Evolutionary conservation across 1,140 invertebrate genomes (phyloP), one percentile per base, ranked within the genome.

Genomic region (Diorhabda carinulata): DNA sequence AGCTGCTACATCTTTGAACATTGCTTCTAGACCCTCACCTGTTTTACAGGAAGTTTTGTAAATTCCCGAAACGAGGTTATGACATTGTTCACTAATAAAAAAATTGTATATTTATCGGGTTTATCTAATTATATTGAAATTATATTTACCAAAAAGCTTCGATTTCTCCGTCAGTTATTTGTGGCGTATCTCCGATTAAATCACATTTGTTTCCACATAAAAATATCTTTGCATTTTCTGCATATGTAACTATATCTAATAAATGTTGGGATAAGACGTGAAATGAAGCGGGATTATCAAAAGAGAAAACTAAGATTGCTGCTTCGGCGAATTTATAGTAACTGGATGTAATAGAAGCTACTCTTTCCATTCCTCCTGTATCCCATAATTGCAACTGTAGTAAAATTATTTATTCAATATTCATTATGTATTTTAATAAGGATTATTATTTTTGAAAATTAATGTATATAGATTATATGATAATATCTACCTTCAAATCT

Each of bases 311-410:
- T 59, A 96, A 82, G 74, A 97, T 91, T 61, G 93, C 94, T 68
- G 92, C 94, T 80, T 96, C 93, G 7, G 94, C 92, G 84, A 95
- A 95, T 84, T 96, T 96, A 77, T 96, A 96, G 78, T 97, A 97
- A 74, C 92, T 94, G 9, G 92, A 94, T 3, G 94, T 96, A 6
- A 97, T 92, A n/a, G 92, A 94, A 43, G 94, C 94, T 52, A 96
- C 93, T 80, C 94, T 86, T 83, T 97, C 94, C 92, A 96, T 95
- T 69, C 94, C 94, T 75, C 94, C 94, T 58, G 94, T 97, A 77
- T 97, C 94, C 94, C 94, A 97, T 74, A 96, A 81, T 84, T 95
- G 93, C 57, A 96, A 82, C 93, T 96, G 74, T 61, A 83, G 84
- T 52, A 52, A 9, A 52, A 9, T 52, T 52, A 52, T 52, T 6